Percentiles rank a stretch among this genome's conserved stretches.
Conservation (phyloP, 2,797 vertebrate genomes). For the Prunella strophiata region DNA sequence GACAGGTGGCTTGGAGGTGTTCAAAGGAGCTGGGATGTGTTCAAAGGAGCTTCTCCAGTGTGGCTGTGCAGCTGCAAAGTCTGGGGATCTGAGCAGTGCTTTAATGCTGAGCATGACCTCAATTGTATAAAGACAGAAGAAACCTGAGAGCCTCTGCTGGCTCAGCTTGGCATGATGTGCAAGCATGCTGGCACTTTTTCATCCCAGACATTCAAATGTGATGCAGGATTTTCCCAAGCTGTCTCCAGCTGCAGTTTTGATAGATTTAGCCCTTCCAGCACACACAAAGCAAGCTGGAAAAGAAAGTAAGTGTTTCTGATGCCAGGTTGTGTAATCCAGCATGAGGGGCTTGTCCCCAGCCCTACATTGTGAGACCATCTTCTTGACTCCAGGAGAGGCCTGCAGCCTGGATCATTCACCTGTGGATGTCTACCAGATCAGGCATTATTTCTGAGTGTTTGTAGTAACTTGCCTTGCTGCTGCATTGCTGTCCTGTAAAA, state of each 20-base stretch:
- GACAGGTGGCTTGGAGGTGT: not conserved
- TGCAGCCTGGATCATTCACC: not conserved
- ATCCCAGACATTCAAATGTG: not conserved
- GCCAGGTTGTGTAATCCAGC: not conserved
- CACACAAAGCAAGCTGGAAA: too few species aligned
- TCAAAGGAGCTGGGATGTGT: not conserved
- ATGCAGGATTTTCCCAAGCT: not conserved
- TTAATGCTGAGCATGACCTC: not conserved
- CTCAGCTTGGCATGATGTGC: not conserved
- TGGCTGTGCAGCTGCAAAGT: not conserved
- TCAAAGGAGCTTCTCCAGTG: not conserved
- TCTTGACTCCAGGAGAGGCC: not conserved
- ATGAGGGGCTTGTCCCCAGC: not conserved
- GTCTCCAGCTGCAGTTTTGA: not conserved
- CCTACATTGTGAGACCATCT: not conserved
- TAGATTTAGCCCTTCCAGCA: not conserved
- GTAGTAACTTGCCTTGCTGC: not conserved
- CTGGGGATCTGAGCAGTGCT: not conserved
- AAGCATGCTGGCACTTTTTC: not conserved
- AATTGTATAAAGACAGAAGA: not conserved
- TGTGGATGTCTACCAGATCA: accelerated
- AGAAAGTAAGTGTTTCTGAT: not conserved
- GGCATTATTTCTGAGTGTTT: not conserved
- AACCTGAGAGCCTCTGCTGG: not conserved
- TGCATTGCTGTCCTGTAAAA: not conserved